A percentile compares a stretch with the other conserved stretches of the same genome.
These are phyloP conservation scores for Drosophila nigricruria DNA, from an alignment of 2,888 invertebrate species.

Conservation along the genomic window DNA sequence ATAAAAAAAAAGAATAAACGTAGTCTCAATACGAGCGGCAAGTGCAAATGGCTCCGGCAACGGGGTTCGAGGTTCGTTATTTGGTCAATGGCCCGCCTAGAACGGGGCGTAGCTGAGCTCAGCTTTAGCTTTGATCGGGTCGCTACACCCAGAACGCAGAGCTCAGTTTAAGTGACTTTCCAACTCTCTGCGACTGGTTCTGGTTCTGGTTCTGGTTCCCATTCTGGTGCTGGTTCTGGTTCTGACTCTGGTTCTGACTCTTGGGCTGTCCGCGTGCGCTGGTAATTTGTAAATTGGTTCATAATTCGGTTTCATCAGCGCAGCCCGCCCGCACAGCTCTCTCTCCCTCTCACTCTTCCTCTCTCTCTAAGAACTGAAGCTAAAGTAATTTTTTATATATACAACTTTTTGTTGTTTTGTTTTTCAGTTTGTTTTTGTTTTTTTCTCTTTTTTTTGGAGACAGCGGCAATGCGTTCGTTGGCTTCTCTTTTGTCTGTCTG, in stretches of 20 bases:
- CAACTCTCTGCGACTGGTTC: conserved; percentile 1
- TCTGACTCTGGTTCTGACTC: conserved; percentile 13
- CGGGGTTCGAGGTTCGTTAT: conserved; percentile 60
- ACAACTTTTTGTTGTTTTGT: conserved; percentile 20
- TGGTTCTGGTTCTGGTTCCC: not conserved
- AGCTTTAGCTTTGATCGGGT: conserved; percentile 15
- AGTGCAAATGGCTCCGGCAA: conserved; percentile 53
- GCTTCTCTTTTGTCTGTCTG: conserved; percentile 74
- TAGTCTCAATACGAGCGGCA: conserved; percentile 34
- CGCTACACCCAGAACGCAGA: conserved; percentile 9
- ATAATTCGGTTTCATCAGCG: conserved; percentile 76
- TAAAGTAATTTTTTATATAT: conserved; percentile 32
- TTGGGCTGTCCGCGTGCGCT: conserved; percentile 49
- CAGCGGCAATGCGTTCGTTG: conserved; percentile 74
- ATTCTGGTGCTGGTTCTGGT: conserved; percentile 1
- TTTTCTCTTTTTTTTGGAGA: conserved; percentile 55
- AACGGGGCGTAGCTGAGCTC: conserved; percentile 44
- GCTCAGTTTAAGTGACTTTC: conserved; percentile 14
- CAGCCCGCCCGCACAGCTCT: conserved; percentile 45
- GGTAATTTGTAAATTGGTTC: conserved; percentile 82
- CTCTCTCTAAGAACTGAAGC: conserved; percentile 20
- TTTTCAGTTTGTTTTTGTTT: conserved; percentile 23
- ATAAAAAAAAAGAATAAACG: conserved; percentile 24
- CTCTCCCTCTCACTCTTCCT: not conserved
- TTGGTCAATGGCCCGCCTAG: conserved; percentile 77